Evolutionary conservation across 2,113 vertebrate genomes (phyloP).

Genomic region (Dicrurus megarhynchus): DNA sequence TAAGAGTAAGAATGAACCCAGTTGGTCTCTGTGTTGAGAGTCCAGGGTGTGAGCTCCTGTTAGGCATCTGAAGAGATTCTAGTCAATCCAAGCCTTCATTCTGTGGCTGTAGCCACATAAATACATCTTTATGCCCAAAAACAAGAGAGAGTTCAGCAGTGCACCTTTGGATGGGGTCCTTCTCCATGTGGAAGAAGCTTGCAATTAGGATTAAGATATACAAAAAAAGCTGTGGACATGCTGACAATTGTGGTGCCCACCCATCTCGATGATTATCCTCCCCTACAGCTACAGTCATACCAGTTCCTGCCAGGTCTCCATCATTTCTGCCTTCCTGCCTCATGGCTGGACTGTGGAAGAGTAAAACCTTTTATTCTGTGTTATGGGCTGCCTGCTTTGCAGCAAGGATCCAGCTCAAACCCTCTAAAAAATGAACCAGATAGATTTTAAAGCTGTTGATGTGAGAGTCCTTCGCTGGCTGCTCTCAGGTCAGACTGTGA

Average conservation of each 20-base stretch:
- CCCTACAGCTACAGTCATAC: not conserved
- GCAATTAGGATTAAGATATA: not conserved
- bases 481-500: not conserved
- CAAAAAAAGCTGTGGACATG: not conserved
- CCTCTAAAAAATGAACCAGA: not conserved
- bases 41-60: not conserved
- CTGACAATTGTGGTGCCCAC: not conserved
- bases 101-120: not conserved
- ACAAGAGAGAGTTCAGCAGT: not conserved
- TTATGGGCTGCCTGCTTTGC: not conserved
- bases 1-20: not conserved
- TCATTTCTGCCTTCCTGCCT: not conserved
- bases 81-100: not conserved
- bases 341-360: not conserved
- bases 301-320: not conserved
- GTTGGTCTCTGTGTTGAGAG: not conserved
- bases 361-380: not conserved
- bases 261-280: not conserved
- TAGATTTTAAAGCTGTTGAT: constrained; percentile 1
- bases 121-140: not conserved
- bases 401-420: not conserved
- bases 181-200: not conserved
- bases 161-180: not conserved
- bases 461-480: not conserved
- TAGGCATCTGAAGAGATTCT: not conserved